Percentiles rank a stretch among this genome's conserved stretches.
These are phyloP conservation scores for Diarsia brunnea DNA, from an alignment of 2,888 invertebrate species.

Conservation along the genomic window DNA sequence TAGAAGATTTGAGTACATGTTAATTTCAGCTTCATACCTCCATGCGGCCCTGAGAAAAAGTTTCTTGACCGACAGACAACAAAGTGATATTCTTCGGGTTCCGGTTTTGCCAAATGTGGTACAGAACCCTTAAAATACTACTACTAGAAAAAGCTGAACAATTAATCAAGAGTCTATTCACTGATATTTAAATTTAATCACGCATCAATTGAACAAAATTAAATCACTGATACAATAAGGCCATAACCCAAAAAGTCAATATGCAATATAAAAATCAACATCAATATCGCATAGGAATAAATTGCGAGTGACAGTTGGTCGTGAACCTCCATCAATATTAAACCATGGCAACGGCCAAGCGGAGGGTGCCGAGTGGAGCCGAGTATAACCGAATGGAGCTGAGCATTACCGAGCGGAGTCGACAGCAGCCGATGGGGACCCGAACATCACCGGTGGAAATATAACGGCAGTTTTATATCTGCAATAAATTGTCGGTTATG, in stretches of 20 bases:
- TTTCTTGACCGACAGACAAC: too few relatives aligned
- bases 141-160: not conserved
- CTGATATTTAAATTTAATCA: not conserved
- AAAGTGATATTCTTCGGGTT: too few relatives aligned
- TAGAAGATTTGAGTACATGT: too few relatives aligned
- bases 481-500: constrained; percentile 65
- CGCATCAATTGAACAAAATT: not conserved
- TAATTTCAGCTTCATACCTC: too few relatives aligned
- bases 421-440: constrained; percentile 36
- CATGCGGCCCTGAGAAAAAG: too few relatives aligned
- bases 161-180: not conserved
- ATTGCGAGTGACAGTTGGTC: constrained; percentile 68
- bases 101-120: too few relatives aligned
- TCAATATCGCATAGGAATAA: constrained; percentile 68
- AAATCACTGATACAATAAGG: not conserved
- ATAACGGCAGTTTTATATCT: constrained; percentile 60
- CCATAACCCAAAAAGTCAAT: constrained; percentile 24
- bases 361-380: constrained; percentile 53
- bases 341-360: constrained; percentile 65
- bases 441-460: constrained; percentile 35
- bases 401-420: constrained; percentile 29
- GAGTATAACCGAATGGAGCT: constrained; percentile 35
- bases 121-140: too few relatives aligned
- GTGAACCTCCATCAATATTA: constrained; percentile 61
- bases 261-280: constrained; percentile 34